These are phyloP conservation scores for Hypomesus transpacificus DNA, from an alignment of 2,113 vertebrate genomes.

Conservation along the genomic window DNA sequence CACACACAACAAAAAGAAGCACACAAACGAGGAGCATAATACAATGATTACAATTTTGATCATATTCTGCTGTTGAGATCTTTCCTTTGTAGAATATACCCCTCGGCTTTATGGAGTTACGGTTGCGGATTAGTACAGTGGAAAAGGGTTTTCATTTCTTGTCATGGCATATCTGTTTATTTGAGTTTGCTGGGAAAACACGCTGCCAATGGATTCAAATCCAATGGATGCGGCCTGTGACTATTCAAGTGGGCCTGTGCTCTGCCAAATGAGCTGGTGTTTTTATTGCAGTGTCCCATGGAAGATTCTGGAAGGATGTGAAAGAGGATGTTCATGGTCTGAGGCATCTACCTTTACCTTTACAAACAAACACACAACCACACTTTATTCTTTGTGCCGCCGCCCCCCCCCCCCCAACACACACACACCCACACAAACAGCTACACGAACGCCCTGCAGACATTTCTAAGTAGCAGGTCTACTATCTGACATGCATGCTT, in stretches of 20 bases:
- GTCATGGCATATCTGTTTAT: conserved; percentile 5
- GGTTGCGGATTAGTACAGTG: neutral
- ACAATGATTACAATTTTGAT: neutral
- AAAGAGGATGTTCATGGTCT: neutral
- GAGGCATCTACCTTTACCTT: neutral
- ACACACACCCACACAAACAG: no score
- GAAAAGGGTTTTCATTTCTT: neutral
- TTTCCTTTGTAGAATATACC: neutral
- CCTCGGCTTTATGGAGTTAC: neutral
- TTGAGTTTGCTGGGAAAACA: neutral
- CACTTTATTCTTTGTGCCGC: no score
- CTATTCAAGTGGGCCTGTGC: no score
- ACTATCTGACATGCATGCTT: neutral
- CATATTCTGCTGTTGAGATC: neutral
- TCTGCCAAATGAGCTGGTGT: neutral
- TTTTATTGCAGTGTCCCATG: neutral
- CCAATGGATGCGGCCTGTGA: neutral
- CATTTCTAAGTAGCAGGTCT: neutral
- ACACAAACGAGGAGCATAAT: no score
- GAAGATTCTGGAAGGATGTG: neutral
- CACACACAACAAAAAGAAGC: no score
- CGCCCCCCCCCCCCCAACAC: no score
- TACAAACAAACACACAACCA: neutral
- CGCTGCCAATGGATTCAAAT: neutral
- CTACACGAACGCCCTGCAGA: no score